These are phyloP conservation scores for Ceyx cyanopectus DNA, from an alignment of 2,113 vertebrate species.

Conservation along the genomic window DNA sequence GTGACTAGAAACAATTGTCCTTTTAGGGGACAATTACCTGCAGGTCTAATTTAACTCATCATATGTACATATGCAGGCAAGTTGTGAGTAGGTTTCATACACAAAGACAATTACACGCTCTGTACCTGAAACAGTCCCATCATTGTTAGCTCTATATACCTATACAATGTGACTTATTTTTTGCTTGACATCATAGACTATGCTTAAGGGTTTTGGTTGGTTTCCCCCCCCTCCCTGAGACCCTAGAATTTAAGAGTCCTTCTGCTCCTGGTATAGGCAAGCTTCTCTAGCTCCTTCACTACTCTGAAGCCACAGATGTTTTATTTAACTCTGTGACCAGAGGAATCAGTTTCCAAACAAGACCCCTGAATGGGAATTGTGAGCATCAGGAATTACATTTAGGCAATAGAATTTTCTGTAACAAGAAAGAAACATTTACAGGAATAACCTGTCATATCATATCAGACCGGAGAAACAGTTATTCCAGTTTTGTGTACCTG, in stretches of 20 bases:
- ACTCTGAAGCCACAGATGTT: not conserved
- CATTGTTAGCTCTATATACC: not conserved
- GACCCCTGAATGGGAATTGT: not conserved
- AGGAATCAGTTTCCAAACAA: not conserved
- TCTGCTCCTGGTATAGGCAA: not conserved
- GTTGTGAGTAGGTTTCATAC: not conserved
- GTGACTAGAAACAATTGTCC: not conserved
- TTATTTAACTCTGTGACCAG: not conserved
- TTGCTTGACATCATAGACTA: not conserved
- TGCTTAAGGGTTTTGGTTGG: not conserved
- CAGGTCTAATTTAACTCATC: not conserved
- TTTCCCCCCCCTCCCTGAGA: not conserved
- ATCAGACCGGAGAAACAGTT: not conserved
- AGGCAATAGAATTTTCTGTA: not conserved
- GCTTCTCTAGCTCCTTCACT: not conserved
- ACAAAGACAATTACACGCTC: not conserved
- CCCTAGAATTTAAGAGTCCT: not conserved
- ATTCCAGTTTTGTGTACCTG: not conserved
- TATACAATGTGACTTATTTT: not conserved
- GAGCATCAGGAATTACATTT: not conserved
- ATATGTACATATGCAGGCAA: not conserved
- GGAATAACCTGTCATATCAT: not conserved
- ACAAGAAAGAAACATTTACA: not conserved
- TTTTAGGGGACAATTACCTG: not conserved
- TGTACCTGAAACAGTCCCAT: not conserved